These are phyloP conservation scores for Melangyna quadrimaculata DNA, from an alignment of 2,888 invertebrate genomes.

Conservation along the genomic window DNA sequence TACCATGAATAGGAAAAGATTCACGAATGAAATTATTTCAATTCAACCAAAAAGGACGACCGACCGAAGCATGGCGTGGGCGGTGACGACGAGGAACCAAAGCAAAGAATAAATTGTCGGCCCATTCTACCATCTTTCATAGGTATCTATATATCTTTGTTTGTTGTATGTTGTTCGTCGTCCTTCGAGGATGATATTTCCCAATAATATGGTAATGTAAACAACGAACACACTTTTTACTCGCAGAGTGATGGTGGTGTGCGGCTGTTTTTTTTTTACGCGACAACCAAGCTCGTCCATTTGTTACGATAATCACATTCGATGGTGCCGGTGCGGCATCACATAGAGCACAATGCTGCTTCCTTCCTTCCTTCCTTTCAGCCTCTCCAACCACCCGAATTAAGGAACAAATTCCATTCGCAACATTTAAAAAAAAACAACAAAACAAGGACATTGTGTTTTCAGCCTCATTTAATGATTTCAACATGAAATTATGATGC, in stretches of 20 bases:
- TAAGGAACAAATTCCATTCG: slow-evolving; percentile 34
- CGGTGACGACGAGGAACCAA: too few relatives aligned
- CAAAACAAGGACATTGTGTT: slow-evolving; percentile 61
- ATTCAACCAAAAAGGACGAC: slow-evolving; percentile 57
- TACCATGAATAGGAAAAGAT: slow-evolving; percentile 14
- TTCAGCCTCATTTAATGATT: slow-evolving; percentile 70
- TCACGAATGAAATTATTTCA: slow-evolving; percentile 60
- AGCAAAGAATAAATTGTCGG: slow-evolving; percentile 54
- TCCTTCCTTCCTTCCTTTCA: background rate
- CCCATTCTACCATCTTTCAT: background rate
- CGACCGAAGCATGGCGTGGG: background rate
- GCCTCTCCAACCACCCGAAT: background rate
- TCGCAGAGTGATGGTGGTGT: slow-evolving; percentile 30
- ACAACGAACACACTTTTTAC: slow-evolving; percentile 49
- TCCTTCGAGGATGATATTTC: slow-evolving; percentile 53
- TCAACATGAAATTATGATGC: slow-evolving; percentile 65
- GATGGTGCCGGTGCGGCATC: slow-evolving; percentile 3
- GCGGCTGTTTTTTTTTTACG: slow-evolving; percentile 15
- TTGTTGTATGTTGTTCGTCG: background rate
- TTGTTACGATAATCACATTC: slow-evolving; percentile 69
- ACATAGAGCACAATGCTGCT: background rate
- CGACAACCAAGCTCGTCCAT: slow-evolving; percentile 62
- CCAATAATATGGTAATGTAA: slow-evolving; percentile 68
- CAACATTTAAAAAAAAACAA: slow-evolving; percentile 33
- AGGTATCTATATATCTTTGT: background rate